Conservation (phyloP, 2,113 vertebrate species). For the Machaerirhynchus nigripectus region DNA sequence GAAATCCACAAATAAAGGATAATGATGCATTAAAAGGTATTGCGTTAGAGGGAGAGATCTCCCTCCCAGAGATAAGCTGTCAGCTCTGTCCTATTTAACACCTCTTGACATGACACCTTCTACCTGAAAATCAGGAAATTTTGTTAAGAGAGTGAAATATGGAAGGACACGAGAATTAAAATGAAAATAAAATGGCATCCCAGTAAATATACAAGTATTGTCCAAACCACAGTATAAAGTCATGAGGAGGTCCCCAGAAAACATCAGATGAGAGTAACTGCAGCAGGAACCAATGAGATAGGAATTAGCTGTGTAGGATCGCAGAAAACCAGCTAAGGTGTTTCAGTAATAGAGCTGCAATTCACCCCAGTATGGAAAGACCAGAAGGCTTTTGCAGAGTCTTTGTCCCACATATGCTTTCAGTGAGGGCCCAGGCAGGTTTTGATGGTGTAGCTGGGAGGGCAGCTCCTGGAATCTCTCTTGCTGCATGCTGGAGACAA, state of each 20-base stretch:
- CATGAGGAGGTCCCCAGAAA: neutral
- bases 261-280: neutral
- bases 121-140: neutral
- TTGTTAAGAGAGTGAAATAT: neutral
- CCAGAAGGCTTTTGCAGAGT: neutral
- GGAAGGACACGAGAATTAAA: neutral
- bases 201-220: neutral
- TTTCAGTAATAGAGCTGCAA: neutral
- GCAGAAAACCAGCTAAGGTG: neutral
- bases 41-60: neutral
- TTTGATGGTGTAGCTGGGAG: neutral
- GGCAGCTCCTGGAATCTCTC: neutral
- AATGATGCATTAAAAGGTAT: slow-evolving; percentile 22
- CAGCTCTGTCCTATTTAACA: slow-evolving; percentile 5
- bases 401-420: neutral
- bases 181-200: neutral
- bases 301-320: neutral
- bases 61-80: neutral
- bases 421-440: neutral
- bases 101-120: neutral
- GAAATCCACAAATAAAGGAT: slow-evolving; percentile 44
- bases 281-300: neutral
- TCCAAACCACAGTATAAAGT: neutral
- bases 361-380: neutral
- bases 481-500: neutral